phyloP scores from a whole-genome alignment of 2,888 invertebrate genomes.

The Sphaerophoria taeniata region DNA sequence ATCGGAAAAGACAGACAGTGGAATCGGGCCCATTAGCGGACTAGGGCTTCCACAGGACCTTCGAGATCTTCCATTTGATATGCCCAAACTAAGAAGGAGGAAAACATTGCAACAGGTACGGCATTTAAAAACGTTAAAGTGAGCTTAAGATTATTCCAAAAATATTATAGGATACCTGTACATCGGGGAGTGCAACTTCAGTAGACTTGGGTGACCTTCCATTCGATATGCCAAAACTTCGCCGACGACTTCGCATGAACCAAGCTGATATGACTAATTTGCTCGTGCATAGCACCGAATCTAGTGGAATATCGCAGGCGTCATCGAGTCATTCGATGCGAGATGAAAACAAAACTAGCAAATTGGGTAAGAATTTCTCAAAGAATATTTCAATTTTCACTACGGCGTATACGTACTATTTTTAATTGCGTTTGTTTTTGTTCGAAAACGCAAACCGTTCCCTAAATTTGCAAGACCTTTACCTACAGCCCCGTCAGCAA shows the following conservation, averaged over 20 bases:
- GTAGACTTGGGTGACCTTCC: conserved; percentile 92
- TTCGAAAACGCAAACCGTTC: no score
- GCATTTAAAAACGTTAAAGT: background rate
- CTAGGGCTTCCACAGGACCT: conserved; percentile 87
- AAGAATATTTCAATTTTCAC: no score
- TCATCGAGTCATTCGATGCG: conserved; percentile 92
- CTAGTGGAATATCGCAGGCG: conserved; percentile 89
- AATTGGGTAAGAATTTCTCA: conserved; percentile 83
- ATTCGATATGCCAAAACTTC: conserved; percentile 95
- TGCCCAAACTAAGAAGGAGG: conserved; percentile 92
- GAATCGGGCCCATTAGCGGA: conserved; percentile 78
- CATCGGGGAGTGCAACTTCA: conserved; percentile 88
- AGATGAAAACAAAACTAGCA: conserved; percentile 87
- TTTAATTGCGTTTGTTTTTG: no score
- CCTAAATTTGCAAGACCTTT: background rate
- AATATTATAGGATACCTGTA: conserved; percentile 83
- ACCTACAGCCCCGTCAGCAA: conserved; percentile 25
- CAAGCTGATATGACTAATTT: conserved; percentile 80
- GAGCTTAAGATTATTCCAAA: background rate
- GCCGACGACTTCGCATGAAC: conserved; percentile 88
- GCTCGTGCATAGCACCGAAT: conserved; percentile 85
- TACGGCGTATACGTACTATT: no score
- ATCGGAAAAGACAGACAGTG: conserved; percentile 82
- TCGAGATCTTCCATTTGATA: conserved; percentile 93
- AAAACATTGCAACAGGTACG: conserved; percentile 86